A percentile compares a stretch with the other conserved stretches of the same genome.
These are phyloP conservation scores for Scolopax rusticola DNA, from an alignment of 2,797 vertebrate species.

Conservation along the genomic window DNA sequence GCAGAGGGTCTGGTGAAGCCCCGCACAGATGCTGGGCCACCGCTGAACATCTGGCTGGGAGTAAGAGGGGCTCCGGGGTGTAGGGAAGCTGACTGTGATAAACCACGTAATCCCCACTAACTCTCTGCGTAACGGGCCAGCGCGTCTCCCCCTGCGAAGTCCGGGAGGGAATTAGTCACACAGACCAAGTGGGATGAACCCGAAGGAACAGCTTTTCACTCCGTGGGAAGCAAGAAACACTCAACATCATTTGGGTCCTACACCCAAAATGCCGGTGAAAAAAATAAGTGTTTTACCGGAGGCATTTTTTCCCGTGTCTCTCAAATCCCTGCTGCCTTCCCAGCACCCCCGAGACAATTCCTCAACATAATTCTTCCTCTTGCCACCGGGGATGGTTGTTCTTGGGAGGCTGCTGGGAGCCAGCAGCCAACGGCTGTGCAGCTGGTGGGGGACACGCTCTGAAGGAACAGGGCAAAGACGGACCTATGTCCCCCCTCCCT, in stretches of 20 bases:
- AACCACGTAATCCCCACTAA: slow-evolving; percentile 43
- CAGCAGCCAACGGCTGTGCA: rapidly evolving
- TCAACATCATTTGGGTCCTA: background rate
- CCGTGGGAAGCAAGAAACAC: background rate
- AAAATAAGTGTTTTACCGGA: background rate
- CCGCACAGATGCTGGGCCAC: background rate
- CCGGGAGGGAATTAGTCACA: background rate
- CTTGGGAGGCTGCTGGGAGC: background rate
- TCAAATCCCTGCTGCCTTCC: background rate
- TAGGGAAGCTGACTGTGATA: slow-evolving; percentile 17
- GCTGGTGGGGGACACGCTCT: rapidly evolving
- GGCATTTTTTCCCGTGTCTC: background rate
- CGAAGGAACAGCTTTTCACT: slow-evolving; percentile 7
- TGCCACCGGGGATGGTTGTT: background rate
- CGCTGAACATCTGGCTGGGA: slow-evolving; percentile 41
- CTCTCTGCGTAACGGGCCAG: background rate
- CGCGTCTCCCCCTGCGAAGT: background rate
- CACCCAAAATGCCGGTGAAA: background rate
- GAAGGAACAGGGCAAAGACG: background rate
- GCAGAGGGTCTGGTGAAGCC: background rate
- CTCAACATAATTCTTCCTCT: background rate
- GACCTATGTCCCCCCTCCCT: rapidly evolving
- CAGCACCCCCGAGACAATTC: background rate
- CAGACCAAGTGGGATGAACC: slow-evolving; percentile 16
- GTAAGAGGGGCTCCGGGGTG: background rate